Base-by-base conservation (phyloP, 2,888 invertebrate genomes). In the Plebejus anna region DNA sequence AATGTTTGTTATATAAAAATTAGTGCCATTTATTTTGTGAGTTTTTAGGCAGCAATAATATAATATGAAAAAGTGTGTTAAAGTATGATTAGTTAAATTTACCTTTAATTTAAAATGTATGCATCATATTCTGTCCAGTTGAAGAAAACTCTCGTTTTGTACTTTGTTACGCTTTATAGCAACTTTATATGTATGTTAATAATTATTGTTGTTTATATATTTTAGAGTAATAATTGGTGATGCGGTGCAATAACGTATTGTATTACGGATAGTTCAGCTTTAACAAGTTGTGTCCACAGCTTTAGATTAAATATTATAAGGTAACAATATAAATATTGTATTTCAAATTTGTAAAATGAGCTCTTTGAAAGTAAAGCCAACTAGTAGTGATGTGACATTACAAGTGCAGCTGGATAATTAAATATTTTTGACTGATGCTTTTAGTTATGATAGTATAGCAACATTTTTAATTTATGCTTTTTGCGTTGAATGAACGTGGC, bases 241-340 rank as follows among this genome's bases (percentile, higher is more conserved):
- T 28, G 73, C 55, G 16, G 73, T 51, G 47, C 73, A 51, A 51
- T 55, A 73, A 55, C 16, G 1, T 55, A 73, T 73, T 55, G 73
- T 47, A 73, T 61, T 32, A 61, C 42, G 73, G 73, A 73, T 32
- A 55, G 28, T 71, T 66, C 59, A 75, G 75, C 59, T 75, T 47
- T 75, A 59, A 51, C 57, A 55, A 70, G 36, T 70, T 79, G 81
- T 89, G 89, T 87, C 84, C 88, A 84, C 88, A 88, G 83, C 85
- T 85, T 79, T 90, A 89, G 85, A 81, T 80, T 86, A 87, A 84
- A 79, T 78, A 78, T 70, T 79, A 77, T 80, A 80, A 78, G 78
- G 76, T 80, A 80, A 75, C 61, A 11, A 9, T 61, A 61, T 61
- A 28, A 28, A 28, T 75, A 66, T 79, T 79, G 81, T 47, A 77